Percentiles rank a stretch among this genome's conserved stretches.
phyloP scores from a whole-genome alignment of 37 sponge, comb jelly and placozoan genomes.

The Oopsacas minuta region DNA sequence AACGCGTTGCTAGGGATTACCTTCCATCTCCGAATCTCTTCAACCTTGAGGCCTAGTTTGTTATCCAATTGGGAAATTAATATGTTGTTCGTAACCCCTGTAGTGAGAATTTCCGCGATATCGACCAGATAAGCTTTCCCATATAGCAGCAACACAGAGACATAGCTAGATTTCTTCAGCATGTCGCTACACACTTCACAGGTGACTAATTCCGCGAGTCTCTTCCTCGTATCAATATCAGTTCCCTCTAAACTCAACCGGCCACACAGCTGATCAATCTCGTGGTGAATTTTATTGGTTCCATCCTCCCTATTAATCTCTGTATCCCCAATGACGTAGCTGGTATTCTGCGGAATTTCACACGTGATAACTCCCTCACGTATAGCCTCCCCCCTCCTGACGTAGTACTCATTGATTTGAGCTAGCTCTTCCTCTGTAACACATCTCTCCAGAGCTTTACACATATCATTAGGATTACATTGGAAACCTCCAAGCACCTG shows the following conservation, averaged over 20 bases:
- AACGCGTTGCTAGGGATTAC: background rate
- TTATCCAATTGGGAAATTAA: background rate
- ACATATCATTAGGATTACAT: background rate
- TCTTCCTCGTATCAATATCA: background rate
- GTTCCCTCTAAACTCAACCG: background rate
- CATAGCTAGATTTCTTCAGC: background rate
- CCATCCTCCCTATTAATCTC: background rate
- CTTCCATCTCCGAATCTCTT: background rate
- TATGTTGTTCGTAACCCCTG: background rate
- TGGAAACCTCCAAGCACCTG: background rate
- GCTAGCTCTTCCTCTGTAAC: background rate
- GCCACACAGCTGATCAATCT: background rate
- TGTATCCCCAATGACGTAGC: background rate
- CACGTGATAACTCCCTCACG: background rate
- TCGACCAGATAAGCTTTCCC: constrained; percentile 1
- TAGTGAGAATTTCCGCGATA: background rate
- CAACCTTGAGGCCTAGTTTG: background rate
- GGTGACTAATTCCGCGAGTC: background rate
- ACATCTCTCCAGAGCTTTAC: background rate
- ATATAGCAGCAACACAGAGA: background rate
- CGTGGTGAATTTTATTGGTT: background rate
- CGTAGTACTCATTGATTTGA: background rate
- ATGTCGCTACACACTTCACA: constrained; percentile 1
- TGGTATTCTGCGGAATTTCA: background rate
- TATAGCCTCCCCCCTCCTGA: background rate